phyloP scores from a whole-genome alignment of 2,113 vertebrate species.

The Ochotona curzoniae region DNA sequence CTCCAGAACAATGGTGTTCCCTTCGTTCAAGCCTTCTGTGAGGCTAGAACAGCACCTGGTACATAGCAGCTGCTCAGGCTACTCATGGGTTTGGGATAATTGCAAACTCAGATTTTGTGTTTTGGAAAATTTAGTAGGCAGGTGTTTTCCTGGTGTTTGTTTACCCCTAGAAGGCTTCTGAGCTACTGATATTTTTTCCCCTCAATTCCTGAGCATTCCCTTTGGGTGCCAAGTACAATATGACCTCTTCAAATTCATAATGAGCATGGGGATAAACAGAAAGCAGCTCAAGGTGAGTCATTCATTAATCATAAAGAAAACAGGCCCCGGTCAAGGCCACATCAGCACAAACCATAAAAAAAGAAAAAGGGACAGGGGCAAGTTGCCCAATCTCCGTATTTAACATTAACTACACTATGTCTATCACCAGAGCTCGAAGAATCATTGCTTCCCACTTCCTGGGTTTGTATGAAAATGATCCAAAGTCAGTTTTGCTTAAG shows the following conservation, averaged over 20 bases:
- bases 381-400: conserved; percentile 85
- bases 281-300: conserved; percentile 86
- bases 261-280: conserved; percentile 89
- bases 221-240: conserved; percentile 73
- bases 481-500: conserved; percentile 83
- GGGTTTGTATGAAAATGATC: conserved; percentile 78
- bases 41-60: background rate
- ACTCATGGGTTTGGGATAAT: background rate
- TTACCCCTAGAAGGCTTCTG: background rate
- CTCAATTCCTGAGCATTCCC: conserved; percentile 67
- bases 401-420: conserved; percentile 87
- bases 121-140: background rate
- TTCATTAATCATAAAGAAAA: conserved; percentile 89
- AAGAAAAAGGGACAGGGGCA: conserved; percentile 32
- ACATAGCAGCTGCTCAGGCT: too few relatives aligned
- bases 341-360: conserved; percentile 75
- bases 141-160: too few relatives aligned
- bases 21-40: background rate
- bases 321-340: conserved; percentile 81
- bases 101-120: background rate
- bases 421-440: conserved; percentile 82
- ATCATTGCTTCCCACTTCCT: background rate
- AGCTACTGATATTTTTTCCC: background rate
- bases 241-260: conserved; percentile 89
- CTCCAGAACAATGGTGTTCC: accelerated